phyloP scores from a whole-genome alignment of 1,140 invertebrate species.

The Anastatus disparis region DNA sequence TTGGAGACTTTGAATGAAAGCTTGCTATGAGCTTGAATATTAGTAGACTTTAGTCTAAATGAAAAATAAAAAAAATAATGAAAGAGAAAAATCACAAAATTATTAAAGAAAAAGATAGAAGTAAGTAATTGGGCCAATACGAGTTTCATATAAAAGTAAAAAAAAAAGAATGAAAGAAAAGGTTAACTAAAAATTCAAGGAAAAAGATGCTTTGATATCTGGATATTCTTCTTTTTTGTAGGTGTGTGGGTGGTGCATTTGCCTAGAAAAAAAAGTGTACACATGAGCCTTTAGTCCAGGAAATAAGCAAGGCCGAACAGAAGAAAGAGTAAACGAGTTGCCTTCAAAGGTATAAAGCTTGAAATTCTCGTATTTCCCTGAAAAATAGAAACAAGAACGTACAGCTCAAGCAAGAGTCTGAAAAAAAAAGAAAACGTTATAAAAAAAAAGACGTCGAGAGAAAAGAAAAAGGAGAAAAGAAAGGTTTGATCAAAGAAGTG shows the following conservation, averaged over 20 bases:
- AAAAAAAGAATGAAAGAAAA: not conserved
- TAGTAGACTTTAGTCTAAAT: too few species aligned
- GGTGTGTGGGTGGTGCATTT: not conserved
- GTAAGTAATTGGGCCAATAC: constrained; percentile 9
- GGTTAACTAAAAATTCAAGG: not conserved
- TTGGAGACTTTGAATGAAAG: not conserved
- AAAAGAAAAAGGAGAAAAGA: not conserved
- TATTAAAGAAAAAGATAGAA: too few species aligned
- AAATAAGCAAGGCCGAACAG: constrained; percentile 6
- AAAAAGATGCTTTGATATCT: not conserved
- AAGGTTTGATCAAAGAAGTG: constrained; percentile 33
- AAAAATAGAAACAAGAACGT: constrained; percentile 21
- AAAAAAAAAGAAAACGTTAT: not conserved
- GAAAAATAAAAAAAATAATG: too few species aligned
- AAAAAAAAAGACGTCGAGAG: not conserved
- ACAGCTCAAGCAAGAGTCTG: constrained; percentile 20
- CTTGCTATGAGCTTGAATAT: constrained; percentile 12
- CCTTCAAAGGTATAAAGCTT: constrained; percentile 13
- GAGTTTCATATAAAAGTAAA: too few species aligned
- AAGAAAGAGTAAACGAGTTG: not conserved
- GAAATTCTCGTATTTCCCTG: constrained; percentile 35
- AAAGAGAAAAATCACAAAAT: too few species aligned
- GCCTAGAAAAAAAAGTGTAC: constrained; percentile 6
- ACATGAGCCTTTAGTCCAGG: constrained; percentile 9
- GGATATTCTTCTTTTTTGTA: not conserved